These are phyloP conservation scores for Rhynchotus rufescens DNA, from an alignment of 2,797 vertebrate species.

Conservation along the genomic window DNA sequence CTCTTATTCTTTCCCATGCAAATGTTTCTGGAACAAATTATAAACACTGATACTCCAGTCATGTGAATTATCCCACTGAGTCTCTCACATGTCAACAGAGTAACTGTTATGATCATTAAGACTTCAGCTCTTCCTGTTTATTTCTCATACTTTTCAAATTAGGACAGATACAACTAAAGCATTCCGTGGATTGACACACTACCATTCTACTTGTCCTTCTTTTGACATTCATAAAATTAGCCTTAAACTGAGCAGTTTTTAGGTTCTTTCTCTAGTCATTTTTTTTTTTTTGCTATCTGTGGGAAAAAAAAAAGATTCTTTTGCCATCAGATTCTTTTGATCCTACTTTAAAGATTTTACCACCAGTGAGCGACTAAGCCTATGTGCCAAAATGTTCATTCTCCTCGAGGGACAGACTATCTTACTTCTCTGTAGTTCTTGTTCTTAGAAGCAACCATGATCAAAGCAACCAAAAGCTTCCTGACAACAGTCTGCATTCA, in stretches of 20 bases:
- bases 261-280: not conserved
- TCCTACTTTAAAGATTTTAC: not conserved
- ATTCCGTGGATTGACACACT: not conserved
- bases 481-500: not conserved
- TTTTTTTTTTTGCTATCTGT: not conserved
- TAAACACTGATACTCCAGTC: constrained; percentile 21
- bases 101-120: constrained; percentile 35
- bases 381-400: not conserved
- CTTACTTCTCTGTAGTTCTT: not conserved
- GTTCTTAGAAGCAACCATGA: not conserved
- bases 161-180: constrained; percentile 20
- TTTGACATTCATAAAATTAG: not conserved
- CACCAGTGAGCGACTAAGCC: not conserved
- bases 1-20: not conserved
- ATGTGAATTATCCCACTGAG: constrained; percentile 37
- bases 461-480: not conserved
- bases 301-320: not conserved
- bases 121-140: constrained; percentile 50
- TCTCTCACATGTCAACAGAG: not conserved
- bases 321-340: not conserved
- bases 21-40: constrained; percentile 11
- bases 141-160: constrained; percentile 11
- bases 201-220: not conserved
- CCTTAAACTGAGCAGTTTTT: not conserved
- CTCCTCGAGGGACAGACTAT: not conserved